Evolutionary conservation across 2,113 vertebrate species (phyloP).

Genomic region (Protobothrops flavoviridis): DNA sequence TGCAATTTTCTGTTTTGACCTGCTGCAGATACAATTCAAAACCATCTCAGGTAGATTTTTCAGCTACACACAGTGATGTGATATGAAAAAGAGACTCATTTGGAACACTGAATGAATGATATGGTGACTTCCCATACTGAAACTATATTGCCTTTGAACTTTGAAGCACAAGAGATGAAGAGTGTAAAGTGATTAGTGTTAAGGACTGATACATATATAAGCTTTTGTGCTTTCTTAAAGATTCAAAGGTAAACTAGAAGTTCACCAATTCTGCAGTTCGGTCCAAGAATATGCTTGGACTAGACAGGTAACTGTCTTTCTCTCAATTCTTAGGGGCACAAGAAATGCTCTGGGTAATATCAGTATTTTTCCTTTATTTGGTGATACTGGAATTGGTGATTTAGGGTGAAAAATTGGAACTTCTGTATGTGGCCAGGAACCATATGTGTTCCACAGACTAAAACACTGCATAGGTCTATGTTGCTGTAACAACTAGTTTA

Average conservation of each 20-base stretch:
- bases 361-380: background rate
- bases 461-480: background rate
- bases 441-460: background rate
- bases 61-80: background rate
- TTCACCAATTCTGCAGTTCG: background rate
- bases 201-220: background rate
- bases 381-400: background rate
- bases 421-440: background rate
- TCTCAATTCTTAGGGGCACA: background rate
- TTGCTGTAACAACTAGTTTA: background rate
- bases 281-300: background rate
- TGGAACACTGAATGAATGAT: background rate
- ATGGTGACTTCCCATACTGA: background rate
- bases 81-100: background rate
- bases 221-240: background rate
- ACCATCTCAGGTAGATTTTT: background rate
- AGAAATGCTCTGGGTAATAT: background rate
- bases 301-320: background rate
- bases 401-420: background rate
- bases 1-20: background rate
- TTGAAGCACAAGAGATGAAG: background rate
- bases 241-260: background rate
- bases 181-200: background rate
- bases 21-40: background rate
- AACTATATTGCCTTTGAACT: background rate